Base-by-base conservation (phyloP, 2,797 vertebrate genomes). In the Macroramphosus scolopax region DNA sequence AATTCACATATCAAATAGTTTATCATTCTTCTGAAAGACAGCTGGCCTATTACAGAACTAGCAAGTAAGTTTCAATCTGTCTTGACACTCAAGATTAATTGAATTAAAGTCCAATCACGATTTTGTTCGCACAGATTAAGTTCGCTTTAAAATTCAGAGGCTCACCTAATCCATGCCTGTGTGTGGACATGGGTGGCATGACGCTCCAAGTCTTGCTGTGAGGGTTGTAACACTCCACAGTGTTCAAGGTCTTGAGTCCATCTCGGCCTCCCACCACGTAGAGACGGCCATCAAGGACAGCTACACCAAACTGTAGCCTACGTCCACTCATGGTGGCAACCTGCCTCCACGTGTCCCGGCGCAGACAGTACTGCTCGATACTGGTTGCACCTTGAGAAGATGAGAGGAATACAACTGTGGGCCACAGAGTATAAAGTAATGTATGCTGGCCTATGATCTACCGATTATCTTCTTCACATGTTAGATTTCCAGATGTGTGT, bases 111-210 rank as follows among this genome's bases (percentile, higher is more conserved):
- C 3, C 6, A 22, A 5, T 9, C 16, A 13, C 2, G 0, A 13
- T 8, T n/a, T n/a, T n/a, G n/a, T n/a, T n/a, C n/a, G n/a, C n/a
- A n/a, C n/a, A n/a, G n/a, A n/a, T n/a, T n/a, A n/a, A n/a, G n/a
- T n/a, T n/a, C n/a, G n/a, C n/a, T n/a, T n/a, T n/a, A n/a, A n/a
- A n/a, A n/a, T 14, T 6, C 14, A n/a, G 17, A 12, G 24, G 76
- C 87, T 70, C 52, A 99, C 97, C 97, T 63, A 98, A 87, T 29
- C 97, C 95, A 0, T 98, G 97, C 54, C 96, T 91, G 80, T 98
- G 96, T 1, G 95, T 99, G 39, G 96, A 99, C 97, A 99, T 98
- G 0, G 97, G 94, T 20, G 95, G 94, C 97, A 99, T 98, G 43
- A 93, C 85, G n/a, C 91, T 92, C 97, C 97, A 99, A 1, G 92